Percentiles rank a stretch among this genome's conserved stretches.
phyloP scores from a whole-genome alignment of 2,888 invertebrate species.

The Drosophila subsilvestris region DNA sequence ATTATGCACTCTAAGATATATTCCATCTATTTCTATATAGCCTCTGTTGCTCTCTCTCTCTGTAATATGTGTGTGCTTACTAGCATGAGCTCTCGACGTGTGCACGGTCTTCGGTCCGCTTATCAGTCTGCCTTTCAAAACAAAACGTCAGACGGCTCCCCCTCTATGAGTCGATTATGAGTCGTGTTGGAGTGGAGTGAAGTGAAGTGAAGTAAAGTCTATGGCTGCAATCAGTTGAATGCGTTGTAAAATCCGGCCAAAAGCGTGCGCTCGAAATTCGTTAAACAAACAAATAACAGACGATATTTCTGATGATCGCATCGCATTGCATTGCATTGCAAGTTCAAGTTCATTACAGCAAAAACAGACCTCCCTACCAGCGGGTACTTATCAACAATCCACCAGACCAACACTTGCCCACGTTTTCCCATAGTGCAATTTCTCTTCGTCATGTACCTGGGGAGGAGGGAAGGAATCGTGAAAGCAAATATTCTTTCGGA shows the following conservation, averaged over 20 bases:
- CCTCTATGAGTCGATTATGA: background rate
- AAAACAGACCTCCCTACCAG: background rate
- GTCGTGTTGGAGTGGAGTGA: background rate
- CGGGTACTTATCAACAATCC: conserved; percentile 10
- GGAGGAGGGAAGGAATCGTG: background rate
- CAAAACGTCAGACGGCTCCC: conserved; percentile 38
- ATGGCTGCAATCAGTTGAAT: conserved; percentile 35
- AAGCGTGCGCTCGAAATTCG: conserved; percentile 48
- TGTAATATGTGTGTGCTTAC: conserved; percentile 14
- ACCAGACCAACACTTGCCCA: too few relatives aligned
- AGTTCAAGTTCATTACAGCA: conserved; percentile 56
- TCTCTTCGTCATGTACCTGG: conserved; percentile 4
- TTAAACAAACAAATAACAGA: conserved; percentile 19
- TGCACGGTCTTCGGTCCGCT: conserved; percentile 27
- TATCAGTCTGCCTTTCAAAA: conserved; percentile 55
- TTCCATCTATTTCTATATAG: conserved; percentile 6
- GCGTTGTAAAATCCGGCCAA: conserved; percentile 45
- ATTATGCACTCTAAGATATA: conserved; percentile 41
- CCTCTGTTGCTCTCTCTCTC: background rate
- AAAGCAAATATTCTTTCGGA: conserved; percentile 11
- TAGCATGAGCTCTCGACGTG: conserved; percentile 67
- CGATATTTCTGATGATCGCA: conserved; percentile 20
- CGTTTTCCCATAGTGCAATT: conserved; percentile 50
- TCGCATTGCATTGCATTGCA: conserved; percentile 39
- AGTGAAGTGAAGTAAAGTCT: too few relatives aligned